These are phyloP conservation scores for Aurelia sp. DNA, from an alignment of 30 jellyfish, hydroid and myxozoan genomes.

Conservation along the genomic window DNA sequence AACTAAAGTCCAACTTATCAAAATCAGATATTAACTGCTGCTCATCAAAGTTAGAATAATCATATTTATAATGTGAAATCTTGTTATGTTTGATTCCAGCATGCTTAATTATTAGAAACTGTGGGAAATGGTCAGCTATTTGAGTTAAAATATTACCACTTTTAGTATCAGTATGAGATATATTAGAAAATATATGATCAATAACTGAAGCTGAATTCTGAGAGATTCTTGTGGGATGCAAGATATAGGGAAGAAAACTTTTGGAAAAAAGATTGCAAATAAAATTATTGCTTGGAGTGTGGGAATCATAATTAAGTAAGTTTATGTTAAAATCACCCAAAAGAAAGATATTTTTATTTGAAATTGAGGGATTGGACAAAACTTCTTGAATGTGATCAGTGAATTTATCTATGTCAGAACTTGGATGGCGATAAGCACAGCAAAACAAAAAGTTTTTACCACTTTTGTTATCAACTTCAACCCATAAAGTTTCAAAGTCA, in stretches of 20 bases:
- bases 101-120: constrained; percentile 5
- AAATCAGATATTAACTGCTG: constrained; percentile 16
- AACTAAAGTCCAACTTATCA: constrained; percentile 15
- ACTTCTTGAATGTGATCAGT: constrained; percentile 30
- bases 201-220: constrained; percentile 40
- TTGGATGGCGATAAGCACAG: no score
- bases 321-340: no score
- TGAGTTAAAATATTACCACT: constrained; percentile 35
- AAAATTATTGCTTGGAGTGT: constrained; percentile 16
- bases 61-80: constrained; percentile 20
- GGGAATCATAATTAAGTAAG: constrained; percentile 4
- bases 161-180: constrained; percentile 6
- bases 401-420: constrained; percentile 4
- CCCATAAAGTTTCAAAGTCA: no score
- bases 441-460: constrained; percentile 29
- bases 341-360: constrained; percentile 10
- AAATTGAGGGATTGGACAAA: neutral
- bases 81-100: constrained; percentile 9
- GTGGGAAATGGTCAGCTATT: constrained; percentile 44
- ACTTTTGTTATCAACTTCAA: no score
- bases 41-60: constrained; percentile 26
- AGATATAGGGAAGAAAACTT: constrained; percentile 39
- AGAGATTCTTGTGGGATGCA: constrained; percentile 37
- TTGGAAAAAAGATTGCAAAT: neutral
- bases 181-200: constrained; percentile 49